Evolutionary conservation across 1,140 invertebrate species (phyloP), one percentile per base, ranked within the genome.

Genomic region (Drosophila athabasca): DNA sequence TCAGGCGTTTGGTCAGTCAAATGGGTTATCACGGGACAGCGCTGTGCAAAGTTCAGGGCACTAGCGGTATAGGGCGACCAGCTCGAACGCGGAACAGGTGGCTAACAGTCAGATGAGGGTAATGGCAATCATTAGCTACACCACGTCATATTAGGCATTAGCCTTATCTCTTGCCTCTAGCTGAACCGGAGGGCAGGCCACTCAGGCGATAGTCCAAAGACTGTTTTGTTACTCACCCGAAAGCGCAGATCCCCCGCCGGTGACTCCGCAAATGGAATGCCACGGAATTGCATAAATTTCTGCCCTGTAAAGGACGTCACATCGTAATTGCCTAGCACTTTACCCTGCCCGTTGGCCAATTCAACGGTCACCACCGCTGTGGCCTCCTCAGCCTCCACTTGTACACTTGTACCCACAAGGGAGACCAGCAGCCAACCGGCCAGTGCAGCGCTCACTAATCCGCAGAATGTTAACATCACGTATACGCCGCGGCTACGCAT

Each of bases 271-370:
- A 76, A 92, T n/a, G 83, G 87, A 62, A 92, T 78, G 19, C 91
- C 91, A 15, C 88, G 74, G 51, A 92, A 92, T 61, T 90, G 81
- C 77, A 90, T 82, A 58, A 91, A 80, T 4, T 26, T 75, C 54
- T 88, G 83, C 19, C 62, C 62, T 11, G 83, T 88, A 90, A 90
- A 92, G 6, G 77, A 49, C 13, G 90, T 90, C 39, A 46, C 69
- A 13, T 66, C 90, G 52, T 75, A 69, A 53, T 88, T 89, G 15
- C 91, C 91, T 5, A 92, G 92, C 54, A 93, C 92, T 62, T 92
- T 92, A 64, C 91, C 90, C 55, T 94, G 59, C 90, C 93, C 68
- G 90, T 93, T 61, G 8, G 62, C 45, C 4, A 87, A 35, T 39
- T 79, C 35, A 0, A 88, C 52, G 0, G 53, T 58, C 5, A 79